These are phyloP conservation scores for Nephrotoma appendiculata DNA, from an alignment of 2,888 invertebrate genomes.

Conservation along the genomic window DNA sequence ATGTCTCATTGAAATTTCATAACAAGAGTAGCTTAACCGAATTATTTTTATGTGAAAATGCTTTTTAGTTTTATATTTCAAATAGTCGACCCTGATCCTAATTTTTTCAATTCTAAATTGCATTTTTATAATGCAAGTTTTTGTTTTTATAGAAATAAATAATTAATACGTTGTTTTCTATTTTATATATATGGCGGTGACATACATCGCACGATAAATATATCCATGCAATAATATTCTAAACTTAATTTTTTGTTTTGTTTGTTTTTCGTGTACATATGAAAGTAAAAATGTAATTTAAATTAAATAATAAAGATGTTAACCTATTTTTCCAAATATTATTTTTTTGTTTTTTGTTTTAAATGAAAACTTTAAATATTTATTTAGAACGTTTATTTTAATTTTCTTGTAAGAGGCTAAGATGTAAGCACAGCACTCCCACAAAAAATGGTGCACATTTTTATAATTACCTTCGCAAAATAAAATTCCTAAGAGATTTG, in stretches of 20 bases:
- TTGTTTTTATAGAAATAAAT: not conserved
- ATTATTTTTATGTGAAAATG: not conserved
- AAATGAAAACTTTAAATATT: not conserved
- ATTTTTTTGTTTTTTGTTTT: no score
- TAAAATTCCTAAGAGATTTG: no score
- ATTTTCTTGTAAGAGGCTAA: no score
- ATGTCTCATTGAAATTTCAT: not conserved
- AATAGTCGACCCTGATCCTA: not conserved
- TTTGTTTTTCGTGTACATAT: not conserved
- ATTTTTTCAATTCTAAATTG: not conserved
- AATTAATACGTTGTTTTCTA: not conserved
- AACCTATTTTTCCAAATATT: not conserved
- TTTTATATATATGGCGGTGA: not conserved
- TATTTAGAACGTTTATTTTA: no score
- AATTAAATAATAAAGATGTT: not conserved
- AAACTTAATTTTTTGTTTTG: not conserved
- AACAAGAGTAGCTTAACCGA: not conserved
- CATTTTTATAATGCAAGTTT: not conserved
- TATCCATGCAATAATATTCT: not conserved
- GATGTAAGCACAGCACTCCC: no score
- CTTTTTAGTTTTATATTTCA: not conserved
- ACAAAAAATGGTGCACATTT: no score
- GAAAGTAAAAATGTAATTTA: not conserved
- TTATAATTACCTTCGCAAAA: no score
- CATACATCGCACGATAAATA: not conserved